Evolutionary conservation across 2,888 invertebrate genomes (phyloP), one percentile per base, ranked within the genome.

Genomic region (Catocala fraxini): DNA sequence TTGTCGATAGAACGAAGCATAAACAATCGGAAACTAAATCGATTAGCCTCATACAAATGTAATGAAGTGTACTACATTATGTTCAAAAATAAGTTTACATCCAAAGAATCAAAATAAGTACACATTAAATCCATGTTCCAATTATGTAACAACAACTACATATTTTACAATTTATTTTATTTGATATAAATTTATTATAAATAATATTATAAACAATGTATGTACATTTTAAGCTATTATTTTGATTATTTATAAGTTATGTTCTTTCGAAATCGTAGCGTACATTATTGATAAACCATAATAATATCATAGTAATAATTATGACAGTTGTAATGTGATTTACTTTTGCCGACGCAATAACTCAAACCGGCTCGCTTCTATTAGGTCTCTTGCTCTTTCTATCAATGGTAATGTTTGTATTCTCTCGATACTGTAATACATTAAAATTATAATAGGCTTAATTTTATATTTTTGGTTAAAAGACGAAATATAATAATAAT

Each of bases 1-100:
- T 49, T 58, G 13, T 68, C 41, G 47, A 54, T 65, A 64, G 56
- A 59, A 63, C 56, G 65, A 70, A 66, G 68, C 72, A 61, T 75
- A 70, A 68, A 76, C 73, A 75, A 78, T 75, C 58, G 47, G 54
- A 71, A 73, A 66, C 49, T 52, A 74, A 77, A 77, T 77, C 69
- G 70, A 76, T 79, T 75, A 73, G 64, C 54, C 60, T 64, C 60
- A 63, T 68, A 70, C 59, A 59, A 73, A 66, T 59, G 33, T 56
- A 68, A 56, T 63, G 53, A 65, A 55, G 45, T 70, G 63, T 68
- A 66, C 65, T 63, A 73, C 54, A 71, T 61, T 68, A 65, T 63
- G 65, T 67, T 68, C 56, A 59, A 71, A 67, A 64, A 63, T 63
- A 57, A 57, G 55, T 65, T 59, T 58, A 68, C 45, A 58, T 51